Conservation (phyloP, 2,113 vertebrate species). For the Psophia crepitans region DNA sequence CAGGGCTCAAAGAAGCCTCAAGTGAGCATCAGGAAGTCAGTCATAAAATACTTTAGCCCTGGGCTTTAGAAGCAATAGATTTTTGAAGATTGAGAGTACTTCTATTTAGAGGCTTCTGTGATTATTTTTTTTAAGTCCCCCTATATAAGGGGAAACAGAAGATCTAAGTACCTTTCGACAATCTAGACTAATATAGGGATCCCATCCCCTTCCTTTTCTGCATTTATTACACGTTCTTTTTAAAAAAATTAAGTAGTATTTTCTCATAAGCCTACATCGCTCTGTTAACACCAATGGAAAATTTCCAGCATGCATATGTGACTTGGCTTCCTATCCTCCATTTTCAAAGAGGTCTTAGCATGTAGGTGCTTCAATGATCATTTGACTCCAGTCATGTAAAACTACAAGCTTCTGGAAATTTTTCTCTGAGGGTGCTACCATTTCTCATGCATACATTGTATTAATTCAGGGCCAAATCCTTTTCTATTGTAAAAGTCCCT, state of each 20-base stretch:
- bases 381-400: not conserved
- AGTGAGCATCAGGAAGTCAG: conserved; percentile 46
- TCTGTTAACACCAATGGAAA: not conserved
- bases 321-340: not conserved
- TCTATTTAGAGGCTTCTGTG: not conserved
- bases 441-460: not conserved
- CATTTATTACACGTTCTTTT: not conserved
- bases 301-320: not conserved
- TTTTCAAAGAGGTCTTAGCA: not conserved
- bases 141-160: not conserved
- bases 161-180: not conserved
- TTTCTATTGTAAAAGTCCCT: not conserved
- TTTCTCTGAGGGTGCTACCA: not conserved
- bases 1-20: not conserved
- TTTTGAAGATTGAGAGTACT: not conserved
- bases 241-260: not conserved
- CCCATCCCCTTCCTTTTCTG: not conserved
- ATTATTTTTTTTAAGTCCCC: not conserved
- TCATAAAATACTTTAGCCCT: conserved; percentile 35
- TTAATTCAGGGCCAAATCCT: conserved; percentile 17
- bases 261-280: not conserved
- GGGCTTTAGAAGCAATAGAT: conserved; percentile 50
- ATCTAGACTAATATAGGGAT: not conserved
- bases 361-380: not conserved
- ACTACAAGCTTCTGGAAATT: not conserved